phyloP scores from a whole-genome alignment of 2,888 invertebrate species.

The Agriopis marginaria region DNA sequence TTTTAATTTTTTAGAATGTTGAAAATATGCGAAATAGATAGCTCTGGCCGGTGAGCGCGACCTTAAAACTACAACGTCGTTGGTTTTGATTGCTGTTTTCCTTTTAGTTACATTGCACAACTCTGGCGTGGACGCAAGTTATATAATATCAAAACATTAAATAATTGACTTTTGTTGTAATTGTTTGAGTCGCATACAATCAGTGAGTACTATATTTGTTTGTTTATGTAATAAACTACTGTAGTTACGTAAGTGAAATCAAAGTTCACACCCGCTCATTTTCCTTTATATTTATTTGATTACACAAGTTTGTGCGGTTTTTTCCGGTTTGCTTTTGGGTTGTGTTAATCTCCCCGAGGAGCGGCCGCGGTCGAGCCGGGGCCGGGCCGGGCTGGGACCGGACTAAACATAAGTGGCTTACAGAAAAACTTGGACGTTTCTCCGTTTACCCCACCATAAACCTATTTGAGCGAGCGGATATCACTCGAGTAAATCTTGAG shows the following conservation, averaged over 20 bases:
- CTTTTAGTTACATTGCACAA: slow-evolving; percentile 16
- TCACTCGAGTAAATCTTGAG: slow-evolving; percentile 34
- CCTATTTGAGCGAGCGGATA: slow-evolving; percentile 30
- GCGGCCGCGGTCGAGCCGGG: slow-evolving; percentile 12
- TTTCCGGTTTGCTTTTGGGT: slow-evolving; percentile 43
- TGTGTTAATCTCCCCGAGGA: slow-evolving; percentile 40
- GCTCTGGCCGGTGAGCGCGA: no score
- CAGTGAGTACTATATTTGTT: slow-evolving; percentile 10
- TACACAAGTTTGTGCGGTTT: slow-evolving; percentile 43
- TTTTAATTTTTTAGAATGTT: no score
- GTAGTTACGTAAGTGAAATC: slow-evolving; percentile 22
- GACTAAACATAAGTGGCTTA: slow-evolving; percentile 36
- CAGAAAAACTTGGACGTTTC: slow-evolving; percentile 31
- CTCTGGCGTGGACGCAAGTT: slow-evolving; percentile 9
- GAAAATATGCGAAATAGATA: no score
- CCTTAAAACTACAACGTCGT: background rate
- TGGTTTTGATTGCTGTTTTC: background rate
- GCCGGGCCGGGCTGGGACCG: slow-evolving; percentile 1
- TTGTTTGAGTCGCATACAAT: slow-evolving; percentile 23
- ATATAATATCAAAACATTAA: slow-evolving; percentile 22
- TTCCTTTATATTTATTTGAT: slow-evolving; percentile 41
- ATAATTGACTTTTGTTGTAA: slow-evolving; percentile 22
- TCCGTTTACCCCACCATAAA: slow-evolving; percentile 24
- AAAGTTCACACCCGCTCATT: slow-evolving; percentile 27
- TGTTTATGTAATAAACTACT: slow-evolving; percentile 18